Conservation (phyloP, 2,888 invertebrate genomes). For the Troides oblongomaculatus region DNA sequence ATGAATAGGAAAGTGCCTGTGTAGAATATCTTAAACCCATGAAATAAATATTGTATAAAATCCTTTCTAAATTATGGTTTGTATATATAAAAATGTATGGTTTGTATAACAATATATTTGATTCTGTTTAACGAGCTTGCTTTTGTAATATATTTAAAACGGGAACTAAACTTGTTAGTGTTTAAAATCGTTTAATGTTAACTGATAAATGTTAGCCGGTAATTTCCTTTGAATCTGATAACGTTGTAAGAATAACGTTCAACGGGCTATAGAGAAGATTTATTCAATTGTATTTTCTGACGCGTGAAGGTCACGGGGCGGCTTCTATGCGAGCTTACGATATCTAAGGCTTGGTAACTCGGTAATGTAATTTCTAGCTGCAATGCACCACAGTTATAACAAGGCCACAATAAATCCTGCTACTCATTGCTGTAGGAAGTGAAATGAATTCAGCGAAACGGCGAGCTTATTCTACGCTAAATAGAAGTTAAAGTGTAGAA, state of each 20-base stretch:
- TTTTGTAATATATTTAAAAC: background rate
- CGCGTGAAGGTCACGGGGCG: conserved; percentile 49
- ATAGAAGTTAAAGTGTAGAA: background rate
- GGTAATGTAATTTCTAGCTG: conserved; percentile 65
- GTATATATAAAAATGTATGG: too few relatives aligned
- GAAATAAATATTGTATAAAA: too few relatives aligned
- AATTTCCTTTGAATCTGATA: conserved; percentile 25
- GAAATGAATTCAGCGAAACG: conserved; percentile 2
- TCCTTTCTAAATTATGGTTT: too few relatives aligned
- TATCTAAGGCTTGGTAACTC: conserved; percentile 52
- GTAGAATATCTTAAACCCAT: too few relatives aligned
- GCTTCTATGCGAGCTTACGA: conserved; percentile 54
- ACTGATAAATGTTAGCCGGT: conserved; percentile 16
- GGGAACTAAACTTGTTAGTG: background rate
- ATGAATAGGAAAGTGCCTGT: too few relatives aligned
- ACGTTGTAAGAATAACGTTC: conserved; percentile 23
- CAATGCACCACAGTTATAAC: conserved; percentile 64
- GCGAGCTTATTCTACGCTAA: background rate
- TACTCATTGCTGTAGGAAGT: conserved; percentile 36
- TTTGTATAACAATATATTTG: too few relatives aligned
- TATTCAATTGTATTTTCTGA: conserved; percentile 36
- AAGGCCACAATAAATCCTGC: conserved; percentile 65
- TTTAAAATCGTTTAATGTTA: conserved; percentile 6
- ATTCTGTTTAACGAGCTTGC: too few relatives aligned
- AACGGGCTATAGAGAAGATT: conserved; percentile 27